Evolutionary conservation across 2,888 invertebrate genomes (phyloP).

Genomic region (Pachycephus smyrnensis): DNA sequence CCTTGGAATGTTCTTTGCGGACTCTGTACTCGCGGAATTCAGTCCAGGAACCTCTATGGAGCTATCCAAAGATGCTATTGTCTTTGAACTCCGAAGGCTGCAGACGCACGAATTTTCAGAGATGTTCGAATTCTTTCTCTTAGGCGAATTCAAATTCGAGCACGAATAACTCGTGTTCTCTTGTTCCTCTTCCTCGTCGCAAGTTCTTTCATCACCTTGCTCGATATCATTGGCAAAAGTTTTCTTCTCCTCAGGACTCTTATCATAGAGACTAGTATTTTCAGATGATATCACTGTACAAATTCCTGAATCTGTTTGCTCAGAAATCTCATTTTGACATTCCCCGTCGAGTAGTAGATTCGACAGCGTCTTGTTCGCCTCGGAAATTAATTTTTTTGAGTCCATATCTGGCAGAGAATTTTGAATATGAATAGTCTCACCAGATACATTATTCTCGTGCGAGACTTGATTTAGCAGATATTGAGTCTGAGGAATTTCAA

Average conservation of each 20-base stretch:
- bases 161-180: constrained; percentile 63
- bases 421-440: constrained; percentile 51
- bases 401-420: constrained; percentile 63
- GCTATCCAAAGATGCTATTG: constrained; percentile 37
- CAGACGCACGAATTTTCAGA: constrained; percentile 58
- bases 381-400: constrained; percentile 62
- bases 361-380: constrained; percentile 62
- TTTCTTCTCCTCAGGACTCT: constrained; percentile 63
- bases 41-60: constrained; percentile 39
- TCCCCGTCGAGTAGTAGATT: constrained; percentile 69
- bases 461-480: constrained; percentile 72
- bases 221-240: constrained; percentile 56
- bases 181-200: constrained; percentile 45
- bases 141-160: constrained; percentile 58
- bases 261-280: constrained; percentile 74
- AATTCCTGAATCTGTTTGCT: constrained; percentile 77
- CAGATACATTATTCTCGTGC: constrained; percentile 53
- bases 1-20: constrained; percentile 45
- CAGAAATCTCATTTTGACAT: constrained; percentile 72
- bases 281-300: constrained; percentile 73
- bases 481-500: constrained; percentile 74
- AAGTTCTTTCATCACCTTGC: constrained; percentile 9
- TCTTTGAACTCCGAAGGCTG: constrained; percentile 43
- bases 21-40: constrained; percentile 31
- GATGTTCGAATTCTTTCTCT: constrained; percentile 44